Evolutionary conservation across 2,113 vertebrate genomes (phyloP).

Genomic region (Stegostoma tigrinum): DNA sequence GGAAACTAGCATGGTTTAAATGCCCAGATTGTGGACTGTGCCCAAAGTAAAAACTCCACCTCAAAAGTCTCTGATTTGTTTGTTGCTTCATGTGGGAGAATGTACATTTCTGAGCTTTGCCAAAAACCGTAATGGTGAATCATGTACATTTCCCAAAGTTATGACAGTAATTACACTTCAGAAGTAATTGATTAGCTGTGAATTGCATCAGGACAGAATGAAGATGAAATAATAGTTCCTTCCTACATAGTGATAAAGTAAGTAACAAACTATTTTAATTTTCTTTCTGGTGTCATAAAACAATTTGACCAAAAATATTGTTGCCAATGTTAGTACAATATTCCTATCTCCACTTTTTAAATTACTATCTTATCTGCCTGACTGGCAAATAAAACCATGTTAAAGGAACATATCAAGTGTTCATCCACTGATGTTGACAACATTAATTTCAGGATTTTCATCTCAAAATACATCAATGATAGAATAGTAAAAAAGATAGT

Average conservation of each 20-base stretch:
- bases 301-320: background rate
- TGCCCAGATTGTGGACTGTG: background rate
- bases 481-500: background rate
- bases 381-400: background rate
- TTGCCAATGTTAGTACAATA: background rate
- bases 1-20: background rate
- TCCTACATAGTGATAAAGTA: background rate
- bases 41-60: background rate
- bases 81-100: background rate
- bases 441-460: background rate
- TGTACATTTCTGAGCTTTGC: background rate
- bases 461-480: background rate
- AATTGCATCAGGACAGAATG: background rate
- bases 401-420: background rate
- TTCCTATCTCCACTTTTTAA: background rate
- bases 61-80: background rate
- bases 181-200: background rate
- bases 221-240: background rate
- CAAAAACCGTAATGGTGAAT: no score
- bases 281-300: background rate
- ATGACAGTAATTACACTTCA: no score
- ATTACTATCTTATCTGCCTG: background rate
- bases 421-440: background rate
- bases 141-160: no score
- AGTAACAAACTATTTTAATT: background rate